Evolutionary conservation across 2,113 vertebrate genomes (phyloP).

Genomic region (Laterallus jamaicensis): DNA sequence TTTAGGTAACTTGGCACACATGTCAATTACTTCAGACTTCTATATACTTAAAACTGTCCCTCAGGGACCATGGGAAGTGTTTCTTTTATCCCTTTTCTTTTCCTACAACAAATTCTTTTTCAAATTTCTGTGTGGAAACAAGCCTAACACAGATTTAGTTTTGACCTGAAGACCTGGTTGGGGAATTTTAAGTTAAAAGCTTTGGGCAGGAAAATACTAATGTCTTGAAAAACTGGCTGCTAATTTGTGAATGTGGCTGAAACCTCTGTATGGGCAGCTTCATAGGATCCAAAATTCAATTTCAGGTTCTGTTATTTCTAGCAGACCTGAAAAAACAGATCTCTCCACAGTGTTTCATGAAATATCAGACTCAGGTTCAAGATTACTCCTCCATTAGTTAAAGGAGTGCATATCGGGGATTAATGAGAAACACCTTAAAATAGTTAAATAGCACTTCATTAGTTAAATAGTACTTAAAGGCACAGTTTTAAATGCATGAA

Average conservation of each 20-base stretch:
- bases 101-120: neutral
- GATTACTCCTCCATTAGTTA: neutral
- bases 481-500: neutral
- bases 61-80: slow-evolving; percentile 5
- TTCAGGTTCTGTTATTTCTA: neutral
- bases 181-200: neutral
- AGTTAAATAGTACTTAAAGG: neutral
- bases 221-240: neutral
- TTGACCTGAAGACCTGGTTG: neutral
- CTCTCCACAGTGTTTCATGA: neutral
- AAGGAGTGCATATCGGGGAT: neutral
- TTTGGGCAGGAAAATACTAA: neutral
- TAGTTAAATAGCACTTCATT: neutral
- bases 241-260: neutral
- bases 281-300: neutral
- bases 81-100: slow-evolving; percentile 60
- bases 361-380: neutral
- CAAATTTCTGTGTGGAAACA: slow-evolving; percentile 36
- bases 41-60: neutral
- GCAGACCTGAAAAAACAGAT: neutral
- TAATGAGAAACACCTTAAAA: neutral
- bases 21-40: neutral
- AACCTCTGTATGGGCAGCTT: neutral
- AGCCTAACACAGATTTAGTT: slow-evolving; percentile 19
- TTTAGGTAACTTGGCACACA: neutral